These are phyloP conservation scores for Drosophila rufa DNA, from an alignment of 1,140 invertebrate genomes.

Conservation along the genomic window DNA sequence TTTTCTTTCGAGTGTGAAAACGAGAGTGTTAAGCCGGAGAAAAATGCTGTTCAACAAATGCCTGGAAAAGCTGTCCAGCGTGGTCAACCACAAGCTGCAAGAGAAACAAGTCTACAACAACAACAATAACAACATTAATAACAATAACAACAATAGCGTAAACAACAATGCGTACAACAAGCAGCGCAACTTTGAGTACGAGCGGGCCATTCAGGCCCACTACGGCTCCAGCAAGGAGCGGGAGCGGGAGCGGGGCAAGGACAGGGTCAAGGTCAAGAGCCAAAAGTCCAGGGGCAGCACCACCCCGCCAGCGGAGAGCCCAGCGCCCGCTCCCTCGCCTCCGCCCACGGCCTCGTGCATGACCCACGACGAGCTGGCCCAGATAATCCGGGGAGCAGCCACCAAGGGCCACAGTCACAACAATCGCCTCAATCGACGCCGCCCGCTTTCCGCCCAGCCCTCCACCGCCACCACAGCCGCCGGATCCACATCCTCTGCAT, in stretches of 20 bases:
- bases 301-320: neutral
- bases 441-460: slow-evolving; percentile 29
- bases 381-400: slow-evolving; percentile 64
- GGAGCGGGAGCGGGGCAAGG: slow-evolving; percentile 32
- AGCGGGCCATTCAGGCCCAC: slow-evolving; percentile 66
- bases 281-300: slow-evolving; percentile 44
- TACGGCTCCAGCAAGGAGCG: slow-evolving; percentile 43
- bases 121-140: slow-evolving; percentile 49
- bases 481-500: slow-evolving; percentile 14
- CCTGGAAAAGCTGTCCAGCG: slow-evolving; percentile 78
- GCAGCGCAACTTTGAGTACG: slow-evolving; percentile 68
- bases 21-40: slow-evolving; percentile 9
- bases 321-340: neutral
- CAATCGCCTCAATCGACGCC: slow-evolving; percentile 18
- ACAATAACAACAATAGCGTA: slow-evolving; percentile 28
- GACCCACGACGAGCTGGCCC: slow-evolving; percentile 75
- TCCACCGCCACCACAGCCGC: slow-evolving; percentile 22
- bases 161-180: slow-evolving; percentile 64
- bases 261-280: slow-evolving; percentile 30
- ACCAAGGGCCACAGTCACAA: slow-evolving; percentile 19
- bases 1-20: slow-evolving; percentile 22
- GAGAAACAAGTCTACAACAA: slow-evolving; percentile 69
- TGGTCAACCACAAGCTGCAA: slow-evolving; percentile 74
- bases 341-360: slow-evolving; percentile 35
- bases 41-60: slow-evolving; percentile 84